Percentiles rank a stretch among this genome's conserved stretches.
Evolutionary conservation across 2,888 invertebrate genomes (phyloP).

Genomic region (Trachelus troglodyta): DNA sequence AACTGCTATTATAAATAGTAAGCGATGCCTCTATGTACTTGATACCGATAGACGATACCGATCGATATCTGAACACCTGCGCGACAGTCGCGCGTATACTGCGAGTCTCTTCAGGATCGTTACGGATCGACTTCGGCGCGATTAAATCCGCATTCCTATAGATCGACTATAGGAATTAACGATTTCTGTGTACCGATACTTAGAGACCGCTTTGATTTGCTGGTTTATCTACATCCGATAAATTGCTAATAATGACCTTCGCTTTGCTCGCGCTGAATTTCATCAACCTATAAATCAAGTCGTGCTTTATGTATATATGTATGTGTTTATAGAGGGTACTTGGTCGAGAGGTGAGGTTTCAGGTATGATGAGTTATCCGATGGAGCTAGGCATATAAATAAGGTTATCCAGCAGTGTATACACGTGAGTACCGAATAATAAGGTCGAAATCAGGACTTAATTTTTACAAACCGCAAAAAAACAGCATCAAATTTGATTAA

Average conservation of each 20-base stretch:
- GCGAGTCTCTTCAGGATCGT: not conserved
- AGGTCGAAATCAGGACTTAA: conserved; percentile 21
- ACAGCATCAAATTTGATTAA: not conserved
- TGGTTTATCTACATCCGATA: not conserved
- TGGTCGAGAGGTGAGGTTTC: conserved; percentile 31
- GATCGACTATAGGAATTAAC: not conserved
- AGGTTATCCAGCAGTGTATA: conserved; percentile 28
- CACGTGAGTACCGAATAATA: conserved; percentile 27
- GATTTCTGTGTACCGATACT: not conserved
- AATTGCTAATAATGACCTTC: conserved; percentile 1
- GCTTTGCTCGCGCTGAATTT: conserved; percentile 37
- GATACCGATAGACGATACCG: not conserved
- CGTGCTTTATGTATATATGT: not conserved
- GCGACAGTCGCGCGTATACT: not conserved
- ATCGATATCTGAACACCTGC: not conserved
- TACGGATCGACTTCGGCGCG: not conserved
- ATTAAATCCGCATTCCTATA: not conserved
- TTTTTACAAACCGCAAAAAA: not conserved
- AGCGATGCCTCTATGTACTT: not conserved
- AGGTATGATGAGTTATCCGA: conserved; percentile 45
- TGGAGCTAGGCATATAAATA: conserved; percentile 38
- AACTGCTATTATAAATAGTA: not conserved
- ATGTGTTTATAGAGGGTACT: conserved; percentile 9
- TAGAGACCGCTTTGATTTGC: not conserved
- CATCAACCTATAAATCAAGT: conserved; percentile 49